phyloP scores from a whole-genome alignment of 35 echinoderm and acorn worm genomes.

The Apostichopus japonicus region DNA sequence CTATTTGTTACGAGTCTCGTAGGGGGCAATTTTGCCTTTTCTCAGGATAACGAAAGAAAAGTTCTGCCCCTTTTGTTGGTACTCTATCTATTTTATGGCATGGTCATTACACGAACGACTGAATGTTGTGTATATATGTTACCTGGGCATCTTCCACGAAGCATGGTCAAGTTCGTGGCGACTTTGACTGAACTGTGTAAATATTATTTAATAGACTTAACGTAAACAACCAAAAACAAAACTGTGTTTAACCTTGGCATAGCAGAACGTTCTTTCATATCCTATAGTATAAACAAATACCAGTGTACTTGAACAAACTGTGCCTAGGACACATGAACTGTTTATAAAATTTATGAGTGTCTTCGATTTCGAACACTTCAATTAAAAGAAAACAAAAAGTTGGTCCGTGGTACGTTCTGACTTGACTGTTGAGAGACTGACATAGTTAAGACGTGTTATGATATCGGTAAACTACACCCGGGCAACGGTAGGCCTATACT shows the following conservation, averaged over 20 bases:
- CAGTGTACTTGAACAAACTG: background rate
- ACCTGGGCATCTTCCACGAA: background rate
- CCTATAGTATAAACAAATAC: background rate
- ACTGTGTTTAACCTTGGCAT: background rate
- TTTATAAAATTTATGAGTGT: background rate
- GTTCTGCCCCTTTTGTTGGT: too few species aligned
- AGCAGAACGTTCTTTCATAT: background rate
- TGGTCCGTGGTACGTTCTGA: background rate
- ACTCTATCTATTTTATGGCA: too few species aligned
- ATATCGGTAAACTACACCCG: background rate
- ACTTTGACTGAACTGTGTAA: background rate
- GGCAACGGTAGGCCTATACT: background rate
- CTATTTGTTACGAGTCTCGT: too few species aligned
- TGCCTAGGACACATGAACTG: background rate
- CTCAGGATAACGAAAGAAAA: too few species aligned
- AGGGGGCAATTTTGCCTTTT: too few species aligned
- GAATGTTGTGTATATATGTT: too few species aligned
- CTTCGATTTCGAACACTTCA: background rate
- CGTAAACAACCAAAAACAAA: background rate
- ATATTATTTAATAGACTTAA: background rate
- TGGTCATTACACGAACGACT: too few species aligned
- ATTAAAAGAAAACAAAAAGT: background rate
- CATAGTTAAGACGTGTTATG: background rate
- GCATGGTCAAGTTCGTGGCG: background rate
- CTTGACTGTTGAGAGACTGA: background rate